Base-by-base conservation (phyloP, 2,888 invertebrate genomes). In the Malthinus flaveolus region DNA sequence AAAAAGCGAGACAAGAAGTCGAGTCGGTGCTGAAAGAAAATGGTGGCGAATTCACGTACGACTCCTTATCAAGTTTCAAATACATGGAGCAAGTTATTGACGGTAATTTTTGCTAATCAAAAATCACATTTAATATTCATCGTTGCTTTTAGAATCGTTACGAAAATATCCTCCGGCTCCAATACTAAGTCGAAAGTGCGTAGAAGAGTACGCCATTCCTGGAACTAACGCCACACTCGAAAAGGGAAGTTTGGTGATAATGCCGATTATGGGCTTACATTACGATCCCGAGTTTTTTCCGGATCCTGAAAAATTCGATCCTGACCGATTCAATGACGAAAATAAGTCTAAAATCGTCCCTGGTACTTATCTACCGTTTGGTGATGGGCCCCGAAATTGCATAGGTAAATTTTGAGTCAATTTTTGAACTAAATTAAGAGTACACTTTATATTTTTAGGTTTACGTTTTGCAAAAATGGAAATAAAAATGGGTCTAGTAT, bases 81-180 rank as follows among this genome's bases (percentile, higher is more conserved):
- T 23, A 23, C 5, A 3, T 23, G 23, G 5, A 5, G 5, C 23
- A 23, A 23, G 23, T 23, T 23, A 23, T 23, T 23, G 23, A 23
- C 5, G 23, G 23, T 23, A 81, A 53, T 36, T 56, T 12, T 13
- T 1, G 7, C 15, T 12, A 6, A 12, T n/a, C 8, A 9, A 44
- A 32, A 15, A n/a, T 5, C 6, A 23, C 31, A 11, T 7, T 1
- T 48, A 64, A 1, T 57, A 1, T 15, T 12, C 34, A 9, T 5
- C 36, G 23, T 57, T 50, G n/a, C n/a, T 69, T 64, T 42, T 68
- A 73, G 78, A 79, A 68, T 73, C 76, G 0, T 64, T 78, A 11
- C 65, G 79, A 10, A 67, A 73, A 44, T 75, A 74, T 56, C 75
- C 78, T 5, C 72, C 75, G 6, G 67, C 71, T 1, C 56, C 68